These are phyloP conservation scores for Oryzias javanicus DNA, from an alignment of 2,113 vertebrate species.

Conservation along the genomic window DNA sequence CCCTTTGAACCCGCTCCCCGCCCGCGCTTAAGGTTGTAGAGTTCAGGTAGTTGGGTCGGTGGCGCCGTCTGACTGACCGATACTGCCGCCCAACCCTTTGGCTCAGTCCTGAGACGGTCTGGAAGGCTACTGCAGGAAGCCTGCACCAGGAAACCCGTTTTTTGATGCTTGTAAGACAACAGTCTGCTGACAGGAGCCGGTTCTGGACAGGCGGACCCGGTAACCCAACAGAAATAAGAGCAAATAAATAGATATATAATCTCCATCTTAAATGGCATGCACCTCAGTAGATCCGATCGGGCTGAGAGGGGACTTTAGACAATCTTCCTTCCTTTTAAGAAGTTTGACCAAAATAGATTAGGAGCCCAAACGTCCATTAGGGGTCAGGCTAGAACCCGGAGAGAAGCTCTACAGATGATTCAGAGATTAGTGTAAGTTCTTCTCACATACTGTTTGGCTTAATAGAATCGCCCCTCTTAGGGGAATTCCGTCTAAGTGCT, in stretches of 20 bases:
- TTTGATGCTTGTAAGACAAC: slow-evolving; percentile 40
- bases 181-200: slow-evolving; percentile 58
- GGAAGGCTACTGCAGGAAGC: slow-evolving; percentile 70
- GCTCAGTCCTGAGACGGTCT: slow-evolving; percentile 77
- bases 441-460: slow-evolving; percentile 24
- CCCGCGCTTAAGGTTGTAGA: slow-evolving; percentile 20
- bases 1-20: not conserved
- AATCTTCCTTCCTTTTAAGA: not conserved
- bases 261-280: slow-evolving; percentile 68
- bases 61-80: slow-evolving; percentile 71
- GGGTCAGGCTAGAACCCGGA: not conserved
- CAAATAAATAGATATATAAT: slow-evolving; percentile 48
- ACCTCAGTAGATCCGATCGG: slow-evolving; percentile 53
- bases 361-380: not conserved
- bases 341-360: not conserved
- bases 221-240: slow-evolving; percentile 48
- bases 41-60: slow-evolving; percentile 69
- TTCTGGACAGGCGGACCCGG: slow-evolving; percentile 68
- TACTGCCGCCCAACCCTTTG: slow-evolving; percentile 66
- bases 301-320: slow-evolving; percentile 30
- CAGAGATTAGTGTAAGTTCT: slow-evolving; percentile 23
- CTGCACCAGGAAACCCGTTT: slow-evolving; percentile 32
- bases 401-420: slow-evolving; percentile 10
- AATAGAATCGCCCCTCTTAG: slow-evolving; percentile 35
- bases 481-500: slow-evolving; percentile 60